A percentile compares a stretch with the other conserved stretches of the same genome.
These are phyloP conservation scores for Oncopodura yosiiana DNA, from an alignment of 1,140 invertebrate species.

Conservation along the genomic window DNA sequence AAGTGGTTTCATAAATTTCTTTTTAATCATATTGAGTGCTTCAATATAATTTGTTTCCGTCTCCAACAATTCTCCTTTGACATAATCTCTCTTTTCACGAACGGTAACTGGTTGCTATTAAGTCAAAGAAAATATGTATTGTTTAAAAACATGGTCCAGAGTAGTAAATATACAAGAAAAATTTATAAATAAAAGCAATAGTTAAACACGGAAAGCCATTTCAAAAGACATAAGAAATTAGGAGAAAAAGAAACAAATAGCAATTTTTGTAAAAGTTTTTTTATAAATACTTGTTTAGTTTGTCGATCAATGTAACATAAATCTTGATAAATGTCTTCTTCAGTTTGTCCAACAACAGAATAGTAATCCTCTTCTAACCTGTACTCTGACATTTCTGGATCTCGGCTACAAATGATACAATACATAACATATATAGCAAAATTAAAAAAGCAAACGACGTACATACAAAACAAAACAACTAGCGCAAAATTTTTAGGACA, in stretches of 20 bases:
- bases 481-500: no score
- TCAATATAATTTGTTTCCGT: conserved; percentile 96
- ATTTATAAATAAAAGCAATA: background rate
- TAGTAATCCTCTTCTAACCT: conserved; percentile 36
- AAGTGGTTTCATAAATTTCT: conserved; percentile 70
- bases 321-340: conserved; percentile 74
- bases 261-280: no score
- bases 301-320: conserved; percentile 53
- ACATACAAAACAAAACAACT: no score
- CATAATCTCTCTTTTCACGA: conserved; percentile 81
- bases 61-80: conserved; percentile 88
- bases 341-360: conserved; percentile 37
- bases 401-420: no score
- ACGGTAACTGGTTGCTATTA: conserved; percentile 32
- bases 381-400: no score
- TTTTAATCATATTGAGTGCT: conserved; percentile 76
- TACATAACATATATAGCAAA: no score
- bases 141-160: background rate
- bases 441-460: no score
- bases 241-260: no score
- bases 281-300: conserved; percentile 23
- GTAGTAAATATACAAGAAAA: background rate
- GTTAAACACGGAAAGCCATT: no score
- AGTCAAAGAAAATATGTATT: background rate
- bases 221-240: no score